These are phyloP conservation scores for Blomia tropicalis DNA, from an alignment of 2,888 invertebrate species.

Conservation along the genomic window DNA sequence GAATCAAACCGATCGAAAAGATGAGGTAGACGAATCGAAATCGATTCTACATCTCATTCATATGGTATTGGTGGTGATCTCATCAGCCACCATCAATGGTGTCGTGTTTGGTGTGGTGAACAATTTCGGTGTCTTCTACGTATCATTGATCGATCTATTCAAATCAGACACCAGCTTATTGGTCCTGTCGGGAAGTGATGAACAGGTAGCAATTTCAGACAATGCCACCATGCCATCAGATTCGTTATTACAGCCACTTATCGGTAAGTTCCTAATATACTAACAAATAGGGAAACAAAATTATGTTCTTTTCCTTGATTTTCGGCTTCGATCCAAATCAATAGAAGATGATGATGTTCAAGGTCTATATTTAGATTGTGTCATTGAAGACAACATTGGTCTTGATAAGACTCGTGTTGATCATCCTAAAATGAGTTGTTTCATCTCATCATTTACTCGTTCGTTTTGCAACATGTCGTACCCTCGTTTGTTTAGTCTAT, in stretches of 20 bases:
- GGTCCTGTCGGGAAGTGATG: neutral
- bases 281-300: no score
- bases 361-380: no score
- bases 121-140: constrained; percentile 64
- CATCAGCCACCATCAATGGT: constrained; percentile 73
- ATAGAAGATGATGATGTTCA: no score
- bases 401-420: no score
- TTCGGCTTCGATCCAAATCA: no score
- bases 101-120: constrained; percentile 79
- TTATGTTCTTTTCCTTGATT: no score
- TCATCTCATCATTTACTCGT: no score
- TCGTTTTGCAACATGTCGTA: no score
- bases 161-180: constrained; percentile 33
- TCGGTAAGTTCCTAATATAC: no score
- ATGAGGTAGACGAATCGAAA: neutral
- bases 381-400: no score
- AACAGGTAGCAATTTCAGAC: neutral
- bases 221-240: neutral
- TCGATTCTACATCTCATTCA: neutral
- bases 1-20: neutral
- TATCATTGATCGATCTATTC: constrained; percentile 49
- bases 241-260: neutral
- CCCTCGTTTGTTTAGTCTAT: no score
- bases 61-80: constrained; percentile 37
- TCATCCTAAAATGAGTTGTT: no score